A percentile compares a stretch with the other conserved stretches of the same genome.
Evolutionary conservation across 2,888 invertebrate species (phyloP).

Genomic region (Zhuqinia jingwanae): DNA sequence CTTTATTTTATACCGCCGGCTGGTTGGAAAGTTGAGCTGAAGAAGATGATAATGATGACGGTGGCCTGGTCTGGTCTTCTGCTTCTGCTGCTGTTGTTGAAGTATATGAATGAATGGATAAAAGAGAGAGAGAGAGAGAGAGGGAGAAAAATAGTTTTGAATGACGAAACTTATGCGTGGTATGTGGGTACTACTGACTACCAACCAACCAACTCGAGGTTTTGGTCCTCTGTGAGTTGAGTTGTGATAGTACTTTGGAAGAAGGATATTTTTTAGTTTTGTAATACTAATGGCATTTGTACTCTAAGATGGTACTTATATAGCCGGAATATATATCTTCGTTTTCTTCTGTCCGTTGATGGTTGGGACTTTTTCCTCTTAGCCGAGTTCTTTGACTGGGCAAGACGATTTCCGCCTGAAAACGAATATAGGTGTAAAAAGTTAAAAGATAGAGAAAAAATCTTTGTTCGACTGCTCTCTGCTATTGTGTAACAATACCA

Average conservation of each 20-base stretch:
- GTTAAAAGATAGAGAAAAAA: conserved; percentile 36
- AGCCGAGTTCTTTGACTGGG: not conserved
- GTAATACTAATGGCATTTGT: conserved; percentile 19
- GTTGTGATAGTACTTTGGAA: not conserved
- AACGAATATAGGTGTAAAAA: conserved; percentile 34
- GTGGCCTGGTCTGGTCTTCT: not conserved
- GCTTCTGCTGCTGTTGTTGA: conserved; percentile 1
- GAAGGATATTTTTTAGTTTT: conserved; percentile 23
- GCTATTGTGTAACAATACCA: conserved; percentile 28
- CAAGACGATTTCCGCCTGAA: conserved; percentile 4
- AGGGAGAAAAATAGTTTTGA: conserved; percentile 15
- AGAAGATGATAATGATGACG: not conserved
- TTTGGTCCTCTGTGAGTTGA: too few relatives aligned
- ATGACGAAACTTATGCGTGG: conserved; percentile 49
- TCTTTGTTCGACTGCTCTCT: conserved; percentile 11
- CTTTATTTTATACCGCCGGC: not conserved
- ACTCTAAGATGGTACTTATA: too few relatives aligned
- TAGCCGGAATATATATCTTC: too few relatives aligned
- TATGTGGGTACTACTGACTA: conserved; percentile 35
- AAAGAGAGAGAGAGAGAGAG: not conserved
- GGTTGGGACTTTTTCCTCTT: too few relatives aligned
- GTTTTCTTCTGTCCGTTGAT: too few relatives aligned
- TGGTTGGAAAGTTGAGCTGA: conserved; percentile 2
- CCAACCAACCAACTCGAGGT: not conserved
- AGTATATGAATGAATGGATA: conserved; percentile 33